These are phyloP conservation scores for Gortyna flavago DNA, from an alignment of 2,888 invertebrate species.

Conservation along the genomic window DNA sequence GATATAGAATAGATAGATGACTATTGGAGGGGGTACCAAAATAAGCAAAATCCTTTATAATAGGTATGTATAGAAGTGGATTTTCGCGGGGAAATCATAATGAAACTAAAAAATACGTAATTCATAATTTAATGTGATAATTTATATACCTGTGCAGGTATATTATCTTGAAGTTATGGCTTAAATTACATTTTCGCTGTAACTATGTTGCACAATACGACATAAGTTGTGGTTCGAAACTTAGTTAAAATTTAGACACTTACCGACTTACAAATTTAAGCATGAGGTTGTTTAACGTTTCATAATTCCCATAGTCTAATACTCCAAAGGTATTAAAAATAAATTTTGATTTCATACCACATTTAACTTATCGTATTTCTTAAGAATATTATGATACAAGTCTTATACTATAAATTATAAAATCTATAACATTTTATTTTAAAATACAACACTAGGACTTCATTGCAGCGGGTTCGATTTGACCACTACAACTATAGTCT, in stretches of 20 bases:
- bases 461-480: conserved; percentile 73
- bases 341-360: conserved; percentile 81
- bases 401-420: conserved; percentile 82
- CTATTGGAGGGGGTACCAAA: too few species aligned
- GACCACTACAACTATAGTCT: conserved; percentile 79
- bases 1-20: too few species aligned
- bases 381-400: conserved; percentile 87
- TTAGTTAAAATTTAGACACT: conserved; percentile 59
- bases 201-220: conserved; percentile 80
- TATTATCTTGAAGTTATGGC: conserved; percentile 83
- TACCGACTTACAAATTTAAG: conserved; percentile 59
- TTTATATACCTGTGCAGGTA: conserved; percentile 83
- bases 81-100: conserved; percentile 42
- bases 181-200: conserved; percentile 81
- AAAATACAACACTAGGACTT: conserved; percentile 83
- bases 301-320: conserved; percentile 75
- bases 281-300: conserved; percentile 54
- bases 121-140: conserved; percentile 89
- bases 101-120: conserved; percentile 77
- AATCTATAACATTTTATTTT: conserved; percentile 83
- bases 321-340: conserved; percentile 88
- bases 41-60: too few species aligned
- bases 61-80: background rate
- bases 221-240: conserved; percentile 68
- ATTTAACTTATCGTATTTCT: conserved; percentile 76